A percentile compares a stretch with the other conserved stretches of the same genome.
phyloP scores from a whole-genome alignment of 2,888 invertebrate species.

The Sclerodermus sp. region DNA sequence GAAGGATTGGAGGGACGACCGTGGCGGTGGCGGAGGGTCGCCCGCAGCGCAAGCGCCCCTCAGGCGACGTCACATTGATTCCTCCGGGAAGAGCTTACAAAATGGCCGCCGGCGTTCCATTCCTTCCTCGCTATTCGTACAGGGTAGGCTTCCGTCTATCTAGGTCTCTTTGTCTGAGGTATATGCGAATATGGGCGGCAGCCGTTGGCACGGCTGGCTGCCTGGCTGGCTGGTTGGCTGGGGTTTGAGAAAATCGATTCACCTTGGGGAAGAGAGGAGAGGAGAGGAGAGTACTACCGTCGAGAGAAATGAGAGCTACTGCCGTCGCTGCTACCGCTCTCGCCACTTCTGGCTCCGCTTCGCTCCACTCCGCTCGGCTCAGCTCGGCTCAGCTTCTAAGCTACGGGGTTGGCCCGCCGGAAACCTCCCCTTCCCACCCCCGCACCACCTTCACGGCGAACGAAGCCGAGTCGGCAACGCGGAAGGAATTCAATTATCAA shows the following conservation, averaged over 20 bases:
- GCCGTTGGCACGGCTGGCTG: conserved; percentile 17
- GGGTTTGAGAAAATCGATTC: conserved; percentile 53
- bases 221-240: conserved; percentile 12
- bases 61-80: conserved; percentile 58
- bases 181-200: conserved; percentile 39
- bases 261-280: conserved; percentile 45
- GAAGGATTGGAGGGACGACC: conserved; percentile 42
- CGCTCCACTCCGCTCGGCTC: conserved; percentile 8
- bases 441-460: conserved; percentile 12
- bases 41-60: conserved; percentile 57
- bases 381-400: conserved; percentile 20
- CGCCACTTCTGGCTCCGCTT: conserved; percentile 8
- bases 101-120: conserved; percentile 57
- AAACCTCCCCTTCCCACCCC: not conserved
- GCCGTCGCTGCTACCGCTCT: conserved; percentile 3
- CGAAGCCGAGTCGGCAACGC: conserved; percentile 40
- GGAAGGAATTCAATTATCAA: conserved; percentile 57
- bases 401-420: conserved; percentile 14
- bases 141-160: conserved; percentile 45
- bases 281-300: no score
- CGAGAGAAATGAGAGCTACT: conserved; percentile 15
- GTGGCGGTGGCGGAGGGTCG: conserved; percentile 36
- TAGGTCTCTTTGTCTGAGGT: conserved; percentile 50
- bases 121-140: conserved; percentile 46
- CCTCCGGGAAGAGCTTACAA: conserved; percentile 58